Evolutionary conservation across 1,140 invertebrate genomes (phyloP).

Genomic region (Pachypeltis micranthus): DNA sequence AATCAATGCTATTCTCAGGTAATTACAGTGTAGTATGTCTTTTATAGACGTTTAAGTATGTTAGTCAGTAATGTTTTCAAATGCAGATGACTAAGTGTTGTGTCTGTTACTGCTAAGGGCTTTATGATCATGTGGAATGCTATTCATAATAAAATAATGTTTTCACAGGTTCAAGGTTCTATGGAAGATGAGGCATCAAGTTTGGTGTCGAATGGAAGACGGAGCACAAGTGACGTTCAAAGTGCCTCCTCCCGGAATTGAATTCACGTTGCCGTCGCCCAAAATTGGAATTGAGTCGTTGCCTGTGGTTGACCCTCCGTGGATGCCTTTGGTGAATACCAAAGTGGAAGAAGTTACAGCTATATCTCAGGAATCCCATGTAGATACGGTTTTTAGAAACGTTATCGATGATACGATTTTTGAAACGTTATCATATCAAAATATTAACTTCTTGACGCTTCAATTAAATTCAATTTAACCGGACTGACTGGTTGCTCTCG

Average conservation of each 20-base stretch:
- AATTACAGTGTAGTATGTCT: too few relatives aligned
- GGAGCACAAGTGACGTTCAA: constrained; percentile 89
- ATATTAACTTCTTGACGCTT: too few relatives aligned
- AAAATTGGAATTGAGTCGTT: constrained; percentile 92
- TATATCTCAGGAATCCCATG: constrained; percentile 94
- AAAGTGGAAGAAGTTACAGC: constrained; percentile 95
- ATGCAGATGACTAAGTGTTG: not conserved
- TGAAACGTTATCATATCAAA: constrained; percentile 34
- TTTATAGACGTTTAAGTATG: too few relatives aligned
- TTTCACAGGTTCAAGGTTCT: constrained; percentile 85
- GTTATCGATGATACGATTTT: not conserved
- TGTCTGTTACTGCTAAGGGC: too few relatives aligned
- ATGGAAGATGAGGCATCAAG: constrained; percentile 96
- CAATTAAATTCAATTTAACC: too few relatives aligned
- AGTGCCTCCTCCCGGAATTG: constrained; percentile 94
- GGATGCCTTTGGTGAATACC: constrained; percentile 94
- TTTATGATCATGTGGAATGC: too few relatives aligned
- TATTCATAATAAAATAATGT: too few relatives aligned
- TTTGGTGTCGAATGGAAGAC: constrained; percentile 98
- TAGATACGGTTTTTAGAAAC: constrained; percentile 37
- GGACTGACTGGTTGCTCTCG: too few relatives aligned
- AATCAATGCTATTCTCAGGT: constrained; percentile 71
- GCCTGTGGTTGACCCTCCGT: constrained; percentile 94
- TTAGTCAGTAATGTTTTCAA: not conserved
- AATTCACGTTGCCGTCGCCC: constrained; percentile 96